Evolutionary conservation across 1,140 invertebrate species (phyloP), one percentile per base, ranked within the genome.

Genomic region (Drosophila subobscura): DNA sequence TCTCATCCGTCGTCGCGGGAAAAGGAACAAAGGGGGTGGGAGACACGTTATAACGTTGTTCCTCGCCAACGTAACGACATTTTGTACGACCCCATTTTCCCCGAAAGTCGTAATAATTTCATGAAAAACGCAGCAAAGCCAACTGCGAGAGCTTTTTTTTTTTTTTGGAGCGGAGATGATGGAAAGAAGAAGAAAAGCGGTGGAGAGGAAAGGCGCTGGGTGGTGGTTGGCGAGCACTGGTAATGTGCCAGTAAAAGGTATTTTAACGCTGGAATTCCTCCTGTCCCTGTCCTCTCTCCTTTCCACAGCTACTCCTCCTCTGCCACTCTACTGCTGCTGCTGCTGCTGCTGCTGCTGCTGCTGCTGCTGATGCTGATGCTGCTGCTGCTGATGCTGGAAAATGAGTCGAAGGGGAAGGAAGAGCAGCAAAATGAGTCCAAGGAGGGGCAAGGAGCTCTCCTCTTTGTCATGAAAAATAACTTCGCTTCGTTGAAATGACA

Each of bases 401-500:
- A 71, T 55, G 72, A 70, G 58, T 60, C 50, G 51, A 46, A 8
- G 33, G 4, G 20, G 3, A 47, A 29, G 23, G 27, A 42, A 14
- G 51, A 16, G 47, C 20, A 16, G 53, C 68, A 51, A 46, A 61
- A 72, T 60, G 55, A 73, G 67, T 65, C 63, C 57, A 29, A 51
- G 67, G 10, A 7, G 33, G 33, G 33, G 33, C 33, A 37, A 37
- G 33, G 68, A 65, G 71, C 73, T 65, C 65, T 67, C 63, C 65
- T 81, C 60, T 60, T 86, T 86, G 81, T 88, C 81, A 86, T 86
- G 81, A 86, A 86, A 86, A 86, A 86, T 86, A 86, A 81, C 81
- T 86, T 88, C 61, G 81, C 81, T 85, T 86, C 81, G 81, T 86
- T 86, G 83, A 86, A 86, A 86, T 86, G 81, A 86, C 81, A 86